Base-by-base conservation (phyloP, 2,888 invertebrate genomes). In the Stramonita haemastoma region DNA sequence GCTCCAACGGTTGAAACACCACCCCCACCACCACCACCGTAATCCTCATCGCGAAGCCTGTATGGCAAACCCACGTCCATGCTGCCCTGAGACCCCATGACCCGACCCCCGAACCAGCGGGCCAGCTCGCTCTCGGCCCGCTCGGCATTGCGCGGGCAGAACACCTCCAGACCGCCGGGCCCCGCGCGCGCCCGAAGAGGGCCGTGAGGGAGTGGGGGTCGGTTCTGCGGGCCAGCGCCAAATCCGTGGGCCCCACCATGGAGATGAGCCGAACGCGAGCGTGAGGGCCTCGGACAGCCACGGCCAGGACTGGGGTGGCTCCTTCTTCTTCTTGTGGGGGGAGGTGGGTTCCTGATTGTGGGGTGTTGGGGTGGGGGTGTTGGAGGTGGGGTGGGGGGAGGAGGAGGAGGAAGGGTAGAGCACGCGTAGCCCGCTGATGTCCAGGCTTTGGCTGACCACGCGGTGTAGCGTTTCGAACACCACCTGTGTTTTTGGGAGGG, bases 201-300 rank as follows among this genome's bases (percentile, higher is more conserved):
- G 95, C 95, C 93, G 94, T 95, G 56, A 95, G 90, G 32, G 95
- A 95, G 88, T 94, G 94, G 1, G 95, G 95, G 91, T 95, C 95
- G 11, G 95, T 95, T 56, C 92, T 90, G 19, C 94, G 90, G 13
- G 95, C 95, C 19, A 95, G 92, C 13, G 91, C 91, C 22, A 95
- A 95, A 90, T 95, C 95, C 0, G 94, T 93, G 0, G 95, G 95
- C 1, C 95, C 95, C 26, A 95, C 93, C 0, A 95, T 91, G 11
- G 93, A 91, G 26, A 70, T 70, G 29, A 89, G 84, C 29, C 73
- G 83, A 0, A 60, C 19, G 57, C 94, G 89, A 0, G 95, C 95
- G 85, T 93, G 92, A 19, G 94, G 93, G 34, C 95, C 95, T 0
- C 95, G 92, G n/a, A 95, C 90, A 84, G 93, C 93, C n/a, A 95